These are phyloP conservation scores for Rhorus exstirpatorius DNA, from an alignment of 2,888 invertebrate genomes.

Conservation along the genomic window DNA sequence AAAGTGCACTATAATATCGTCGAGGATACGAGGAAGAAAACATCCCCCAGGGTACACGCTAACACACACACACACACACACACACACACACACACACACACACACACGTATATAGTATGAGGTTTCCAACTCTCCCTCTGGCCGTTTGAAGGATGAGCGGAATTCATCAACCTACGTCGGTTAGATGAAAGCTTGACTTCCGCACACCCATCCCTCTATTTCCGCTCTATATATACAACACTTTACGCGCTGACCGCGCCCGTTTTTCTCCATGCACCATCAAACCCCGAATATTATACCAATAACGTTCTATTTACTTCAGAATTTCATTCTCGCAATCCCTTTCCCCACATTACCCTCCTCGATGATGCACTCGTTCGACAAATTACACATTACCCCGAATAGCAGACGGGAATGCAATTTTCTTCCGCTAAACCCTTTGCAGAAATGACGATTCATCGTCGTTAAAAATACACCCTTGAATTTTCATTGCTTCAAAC, in stretches of 20 bases:
- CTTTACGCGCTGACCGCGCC: not conserved
- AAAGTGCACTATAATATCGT: conserved; percentile 5
- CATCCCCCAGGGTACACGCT: not conserved
- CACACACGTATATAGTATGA: not conserved
- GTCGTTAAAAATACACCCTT: too few species aligned
- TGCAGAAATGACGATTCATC: too few species aligned
- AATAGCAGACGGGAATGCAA: not conserved
- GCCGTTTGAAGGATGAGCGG: conserved; percentile 69
- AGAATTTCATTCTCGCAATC: conserved; percentile 45
- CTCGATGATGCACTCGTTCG: conserved; percentile 4
- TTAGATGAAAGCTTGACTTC: conserved; percentile 71
- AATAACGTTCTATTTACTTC: conserved; percentile 73
- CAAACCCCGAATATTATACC: conserved; percentile 70
- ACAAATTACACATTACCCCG: conserved; percentile 18
- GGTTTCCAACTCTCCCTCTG: not conserved
- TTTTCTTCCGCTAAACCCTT: not conserved
- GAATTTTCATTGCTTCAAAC: too few species aligned
- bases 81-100: not conserved
- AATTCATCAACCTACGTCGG: conserved; percentile 75
- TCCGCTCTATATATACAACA: not conserved
- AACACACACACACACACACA: not conserved
- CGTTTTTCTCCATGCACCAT: conserved; percentile 43
- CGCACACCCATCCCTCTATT: conserved; percentile 30
- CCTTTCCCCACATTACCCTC: not conserved
- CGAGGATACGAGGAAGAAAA: conserved; percentile 14